Evolutionary conservation across 1,140 invertebrate genomes (phyloP).

Genomic region (Drosophila athabasca): DNA sequence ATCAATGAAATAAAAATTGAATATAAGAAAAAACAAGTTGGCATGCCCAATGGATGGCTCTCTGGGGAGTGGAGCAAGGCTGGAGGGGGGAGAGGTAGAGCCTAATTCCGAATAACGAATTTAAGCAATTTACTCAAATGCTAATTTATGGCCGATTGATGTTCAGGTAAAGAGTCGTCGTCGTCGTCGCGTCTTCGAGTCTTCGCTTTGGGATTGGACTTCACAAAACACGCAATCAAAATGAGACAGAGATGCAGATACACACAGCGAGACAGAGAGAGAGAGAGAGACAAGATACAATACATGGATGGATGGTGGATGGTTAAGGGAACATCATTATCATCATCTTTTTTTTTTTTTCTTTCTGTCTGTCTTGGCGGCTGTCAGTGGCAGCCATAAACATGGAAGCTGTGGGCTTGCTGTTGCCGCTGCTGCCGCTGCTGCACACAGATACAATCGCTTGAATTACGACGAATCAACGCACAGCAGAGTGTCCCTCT

Average conservation of each 20-base stretch:
- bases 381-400: constrained; percentile 70
- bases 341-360: constrained; percentile 23
- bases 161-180: constrained; percentile 64
- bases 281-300: background rate
- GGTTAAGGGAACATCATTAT: constrained; percentile 45
- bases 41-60: constrained; percentile 31
- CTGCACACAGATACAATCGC: constrained; percentile 43
- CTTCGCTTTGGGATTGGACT: constrained; percentile 25
- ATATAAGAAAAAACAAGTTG: constrained; percentile 70
- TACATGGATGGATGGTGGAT: constrained; percentile 36
- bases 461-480: constrained; percentile 79
- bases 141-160: constrained; percentile 83
- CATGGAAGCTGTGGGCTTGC: constrained; percentile 60
- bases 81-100: constrained; percentile 14
- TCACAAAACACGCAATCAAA: constrained; percentile 40
- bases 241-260: constrained; percentile 13
- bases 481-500: constrained; percentile 47
- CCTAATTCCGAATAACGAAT: constrained; percentile 83
- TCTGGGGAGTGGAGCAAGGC: constrained; percentile 24
- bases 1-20: constrained; percentile 71
- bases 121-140: constrained; percentile 83
- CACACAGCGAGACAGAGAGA: constrained; percentile 43
- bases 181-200: background rate
- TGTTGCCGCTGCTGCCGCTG: constrained; percentile 5
- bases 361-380: background rate